Conservation (phyloP, 2,797 vertebrate species). For the Sorex maritimensis region DNA sequence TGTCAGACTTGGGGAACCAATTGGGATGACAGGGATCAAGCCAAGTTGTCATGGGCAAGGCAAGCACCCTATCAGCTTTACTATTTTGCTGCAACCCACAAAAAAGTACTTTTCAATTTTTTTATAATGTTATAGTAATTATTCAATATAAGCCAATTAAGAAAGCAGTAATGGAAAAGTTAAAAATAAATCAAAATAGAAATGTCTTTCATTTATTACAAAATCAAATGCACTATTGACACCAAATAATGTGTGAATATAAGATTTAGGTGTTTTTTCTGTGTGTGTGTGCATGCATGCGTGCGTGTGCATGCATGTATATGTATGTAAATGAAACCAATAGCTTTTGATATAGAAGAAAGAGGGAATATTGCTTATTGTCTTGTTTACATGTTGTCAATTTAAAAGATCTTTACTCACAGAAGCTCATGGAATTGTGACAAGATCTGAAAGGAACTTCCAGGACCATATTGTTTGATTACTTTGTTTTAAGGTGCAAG, state of each 20-base stretch:
- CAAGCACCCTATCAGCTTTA: too few species aligned
- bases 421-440: constrained; percentile 14
- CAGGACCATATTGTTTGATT: not conserved
- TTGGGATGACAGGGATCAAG: too few species aligned
- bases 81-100: too few species aligned
- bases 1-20: too few species aligned
- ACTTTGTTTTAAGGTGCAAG: not conserved
- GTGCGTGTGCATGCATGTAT: not conserved
- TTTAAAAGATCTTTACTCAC: constrained; percentile 7
- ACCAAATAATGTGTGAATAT: not conserved
- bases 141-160: constrained; percentile 19
- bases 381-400: not conserved
- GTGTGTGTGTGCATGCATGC: not conserved
- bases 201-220: not conserved
- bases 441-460: not conserved
- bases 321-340: not conserved
- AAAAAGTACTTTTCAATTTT: too few species aligned
- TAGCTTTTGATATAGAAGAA: constrained; percentile 16
- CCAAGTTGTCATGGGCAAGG: too few species aligned
- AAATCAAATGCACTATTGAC: not conserved
- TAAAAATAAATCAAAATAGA: constrained; percentile 24
- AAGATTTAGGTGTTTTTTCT: not conserved
- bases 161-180: not conserved
- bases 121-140: not conserved
- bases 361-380: not conserved